Base-by-base conservation (phyloP, 2,888 invertebrate genomes). In the Pomacea canaliculata region DNA sequence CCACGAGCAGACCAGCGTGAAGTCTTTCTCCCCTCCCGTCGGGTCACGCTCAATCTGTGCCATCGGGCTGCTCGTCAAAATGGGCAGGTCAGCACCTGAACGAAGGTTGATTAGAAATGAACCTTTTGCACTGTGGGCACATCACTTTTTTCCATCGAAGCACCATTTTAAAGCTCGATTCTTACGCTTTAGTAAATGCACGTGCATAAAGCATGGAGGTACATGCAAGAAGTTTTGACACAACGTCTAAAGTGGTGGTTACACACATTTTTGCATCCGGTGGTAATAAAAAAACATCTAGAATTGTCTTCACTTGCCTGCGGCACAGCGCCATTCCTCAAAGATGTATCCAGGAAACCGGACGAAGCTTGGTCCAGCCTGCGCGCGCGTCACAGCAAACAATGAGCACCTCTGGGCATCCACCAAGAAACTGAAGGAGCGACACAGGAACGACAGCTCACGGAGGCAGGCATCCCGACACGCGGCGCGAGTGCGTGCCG, bases 391-490 rank as follows among this genome's bases (percentile, higher is more conserved):
- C 12, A 72, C n/a, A 13, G 73, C 46, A 48, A 79, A 84, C 70
- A 85, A 72, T 4, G 75, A 76, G 76, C 85, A 85, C n/a, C 67
- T 74, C 19, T 76, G 71, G 5, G 78, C 77, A 68, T 71, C 75
- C 13, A 72, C 63, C 48, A 83, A 72, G 59, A 80, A 74, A 51
- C 82, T 78, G 48, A 80, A 77, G 7, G 85, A 83, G 19, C 78
- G 79, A 67, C 85, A 85, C 37, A 83, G 62, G 76, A 85, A 85
- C 2, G 65, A 65, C 66, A 79, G 82, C 70, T 84, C 83, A 65
- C 76, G 59, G 49, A 85, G 71, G 76, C 85, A 85, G 12, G 80
- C 73, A 68, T 62, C 77, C 0, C 76, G 79, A 76, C 85, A 85
- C n/a, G 79, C 79, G 10, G 76, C 79, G 19, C 76, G 72, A 3